A percentile compares a stretch with the other conserved stretches of the same genome.
These are phyloP conservation scores for Pseudomyrmex concolor DNA, from an alignment of 1,140 invertebrate genomes.

Conservation along the genomic window DNA sequence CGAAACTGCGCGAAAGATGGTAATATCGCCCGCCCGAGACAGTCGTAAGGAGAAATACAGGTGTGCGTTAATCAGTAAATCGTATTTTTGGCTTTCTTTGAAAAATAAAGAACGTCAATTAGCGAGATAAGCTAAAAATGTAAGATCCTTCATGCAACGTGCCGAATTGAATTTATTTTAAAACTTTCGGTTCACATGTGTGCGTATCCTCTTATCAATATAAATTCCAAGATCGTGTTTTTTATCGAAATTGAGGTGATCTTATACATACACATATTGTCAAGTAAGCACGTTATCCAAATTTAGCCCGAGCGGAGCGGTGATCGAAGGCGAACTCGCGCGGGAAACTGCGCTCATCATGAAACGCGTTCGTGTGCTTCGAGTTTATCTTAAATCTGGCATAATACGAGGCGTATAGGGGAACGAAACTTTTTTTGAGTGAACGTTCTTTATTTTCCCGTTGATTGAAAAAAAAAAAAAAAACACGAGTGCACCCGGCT, in stretches of 20 bases:
- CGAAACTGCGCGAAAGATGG: background rate
- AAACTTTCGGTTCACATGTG: too few relatives aligned
- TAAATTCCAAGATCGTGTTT: conserved; percentile 1
- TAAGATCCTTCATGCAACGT: too few relatives aligned
- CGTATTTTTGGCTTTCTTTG: too few relatives aligned
- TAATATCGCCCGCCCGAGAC: background rate
- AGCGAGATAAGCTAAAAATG: too few relatives aligned
- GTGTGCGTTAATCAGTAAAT: background rate
- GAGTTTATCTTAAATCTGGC: background rate
- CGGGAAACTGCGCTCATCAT: background rate
- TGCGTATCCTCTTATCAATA: background rate
- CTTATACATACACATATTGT: background rate
- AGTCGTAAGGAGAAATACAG: background rate
- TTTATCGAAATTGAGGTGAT: background rate
- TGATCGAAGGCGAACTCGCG: background rate
- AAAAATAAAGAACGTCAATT: too few relatives aligned
- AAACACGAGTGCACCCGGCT: background rate
- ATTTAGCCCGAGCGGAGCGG: background rate
- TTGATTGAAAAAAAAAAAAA: background rate
- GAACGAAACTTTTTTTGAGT: conserved; percentile 2
- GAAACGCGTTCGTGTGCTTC: background rate
- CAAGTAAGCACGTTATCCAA: background rate
- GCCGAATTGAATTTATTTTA: too few relatives aligned
- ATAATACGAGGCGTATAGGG: too few relatives aligned
- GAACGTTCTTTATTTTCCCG: background rate